Conservation (phyloP, 1,140 invertebrate genomes). For the Drosophila mayri region DNA sequence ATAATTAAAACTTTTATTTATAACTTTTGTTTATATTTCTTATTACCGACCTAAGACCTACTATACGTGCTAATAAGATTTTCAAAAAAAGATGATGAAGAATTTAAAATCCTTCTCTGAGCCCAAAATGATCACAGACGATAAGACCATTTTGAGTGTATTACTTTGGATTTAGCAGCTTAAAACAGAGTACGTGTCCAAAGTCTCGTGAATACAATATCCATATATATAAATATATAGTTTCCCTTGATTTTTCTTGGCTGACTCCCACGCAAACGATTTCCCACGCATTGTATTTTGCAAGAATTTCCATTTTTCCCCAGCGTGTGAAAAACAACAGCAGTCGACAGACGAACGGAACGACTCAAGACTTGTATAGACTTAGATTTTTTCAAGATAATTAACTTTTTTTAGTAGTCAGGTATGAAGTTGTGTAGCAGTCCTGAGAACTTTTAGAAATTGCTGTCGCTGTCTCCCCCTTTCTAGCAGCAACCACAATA, state of each 20-base stretch:
- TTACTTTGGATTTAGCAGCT: conserved; percentile 9
- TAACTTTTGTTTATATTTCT: no score
- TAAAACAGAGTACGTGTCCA: conserved; percentile 19
- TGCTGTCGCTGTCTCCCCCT: conserved; percentile 23
- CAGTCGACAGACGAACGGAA: conserved; percentile 36
- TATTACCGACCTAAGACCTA: not conserved
- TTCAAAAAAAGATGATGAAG: not conserved
- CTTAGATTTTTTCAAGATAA: conserved; percentile 79
- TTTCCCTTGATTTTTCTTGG: conserved; percentile 49
- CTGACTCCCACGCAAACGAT: conserved; percentile 70
- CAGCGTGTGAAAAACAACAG: conserved; percentile 79
- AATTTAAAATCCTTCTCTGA: not conserved
- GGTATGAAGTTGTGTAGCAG: conserved; percentile 60
- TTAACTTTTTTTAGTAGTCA: conserved; percentile 63
- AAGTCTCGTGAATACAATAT: conserved; percentile 23
- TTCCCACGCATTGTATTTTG: conserved; percentile 78
- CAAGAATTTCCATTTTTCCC: conserved; percentile 71
- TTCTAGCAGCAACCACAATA: conserved; percentile 52
- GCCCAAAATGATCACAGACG: not conserved
- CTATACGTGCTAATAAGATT: not conserved
- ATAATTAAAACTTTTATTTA: not conserved
- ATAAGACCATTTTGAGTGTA: conserved; percentile 6
- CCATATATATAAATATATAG: conserved; percentile 52
- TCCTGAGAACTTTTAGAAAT: conserved; percentile 76
- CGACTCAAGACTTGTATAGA: conserved; percentile 60